Percentiles rank a stretch among this genome's conserved stretches.
Conservation (phyloP, 2,797 vertebrate species). For the Callimico goeldii region DNA sequence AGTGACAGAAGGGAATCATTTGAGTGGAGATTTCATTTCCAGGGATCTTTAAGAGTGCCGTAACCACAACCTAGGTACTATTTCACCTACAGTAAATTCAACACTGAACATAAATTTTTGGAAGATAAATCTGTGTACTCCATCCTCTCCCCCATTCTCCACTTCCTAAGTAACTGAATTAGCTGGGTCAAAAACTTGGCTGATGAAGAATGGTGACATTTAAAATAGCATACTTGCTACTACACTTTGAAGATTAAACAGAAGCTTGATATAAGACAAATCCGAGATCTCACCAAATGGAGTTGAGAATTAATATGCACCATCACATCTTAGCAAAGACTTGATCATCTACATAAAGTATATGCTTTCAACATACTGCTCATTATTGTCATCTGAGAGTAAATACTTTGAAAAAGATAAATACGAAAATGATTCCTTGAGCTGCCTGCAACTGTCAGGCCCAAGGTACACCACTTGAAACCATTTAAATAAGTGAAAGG, state of each 20-base stretch:
- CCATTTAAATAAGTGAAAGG: background rate
- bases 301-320: background rate
- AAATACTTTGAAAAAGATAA: constrained; percentile 23
- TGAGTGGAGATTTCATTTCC: background rate
- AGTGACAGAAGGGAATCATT: background rate
- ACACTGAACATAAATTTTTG: background rate
- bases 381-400: background rate
- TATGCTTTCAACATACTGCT: background rate
- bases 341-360: background rate
- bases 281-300: background rate
- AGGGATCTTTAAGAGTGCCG: background rate
- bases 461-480: background rate
- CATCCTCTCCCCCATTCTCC: rapidly evolving
- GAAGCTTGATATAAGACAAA: background rate
- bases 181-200: background rate
- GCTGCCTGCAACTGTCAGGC: background rate
- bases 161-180: background rate
- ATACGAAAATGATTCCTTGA: background rate
- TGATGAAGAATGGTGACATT: background rate
- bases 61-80: background rate
- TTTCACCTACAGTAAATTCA: background rate
- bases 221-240: background rate
- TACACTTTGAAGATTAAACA: background rate
- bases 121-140: background rate
- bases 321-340: background rate